Evolutionary conservation across 2,113 vertebrate genomes (phyloP).

Genomic region (Sinocyclocheilus anophthalmus): DNA sequence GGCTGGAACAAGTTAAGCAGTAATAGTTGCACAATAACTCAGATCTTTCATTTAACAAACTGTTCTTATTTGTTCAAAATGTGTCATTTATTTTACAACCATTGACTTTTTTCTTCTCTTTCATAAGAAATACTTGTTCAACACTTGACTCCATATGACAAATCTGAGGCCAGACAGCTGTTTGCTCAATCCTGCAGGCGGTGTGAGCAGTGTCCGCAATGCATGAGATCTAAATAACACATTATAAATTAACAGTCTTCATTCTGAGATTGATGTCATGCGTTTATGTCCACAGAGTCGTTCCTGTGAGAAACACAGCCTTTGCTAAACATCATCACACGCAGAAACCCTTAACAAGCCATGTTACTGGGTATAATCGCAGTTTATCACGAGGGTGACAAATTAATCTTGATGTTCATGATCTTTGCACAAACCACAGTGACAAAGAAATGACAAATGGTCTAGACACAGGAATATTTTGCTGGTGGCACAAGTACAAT

Average conservation of each 20-base stretch:
- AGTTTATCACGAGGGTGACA: background rate
- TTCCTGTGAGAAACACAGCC: background rate
- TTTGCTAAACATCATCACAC: background rate
- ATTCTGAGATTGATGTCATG: conserved; percentile 22
- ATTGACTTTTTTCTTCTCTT: conserved; percentile 63
- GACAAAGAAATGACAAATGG: background rate
- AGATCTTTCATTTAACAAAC: conserved; percentile 55
- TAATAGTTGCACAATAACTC: background rate
- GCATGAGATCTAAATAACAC: conserved; percentile 68
- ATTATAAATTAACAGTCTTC: conserved; percentile 71
- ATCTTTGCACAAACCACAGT: background rate
- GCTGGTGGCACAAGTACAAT: conserved; percentile 2
- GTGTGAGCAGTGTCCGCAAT: conserved; percentile 64
- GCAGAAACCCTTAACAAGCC: background rate
- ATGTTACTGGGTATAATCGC: background rate
- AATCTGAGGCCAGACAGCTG: conserved; percentile 63
- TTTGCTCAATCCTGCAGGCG: conserved; percentile 57
- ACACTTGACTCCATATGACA: conserved; percentile 59
- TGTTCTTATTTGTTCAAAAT: conserved; percentile 69
- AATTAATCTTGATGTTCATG: background rate
- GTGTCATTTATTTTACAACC: conserved; percentile 72
- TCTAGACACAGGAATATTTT: background rate
- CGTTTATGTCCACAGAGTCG: background rate
- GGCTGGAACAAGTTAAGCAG: background rate
- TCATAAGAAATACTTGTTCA: conserved; percentile 73